These are phyloP conservation scores for Limnothrissa miodon DNA, from an alignment of 2,113 vertebrate species.

Conservation along the genomic window DNA sequence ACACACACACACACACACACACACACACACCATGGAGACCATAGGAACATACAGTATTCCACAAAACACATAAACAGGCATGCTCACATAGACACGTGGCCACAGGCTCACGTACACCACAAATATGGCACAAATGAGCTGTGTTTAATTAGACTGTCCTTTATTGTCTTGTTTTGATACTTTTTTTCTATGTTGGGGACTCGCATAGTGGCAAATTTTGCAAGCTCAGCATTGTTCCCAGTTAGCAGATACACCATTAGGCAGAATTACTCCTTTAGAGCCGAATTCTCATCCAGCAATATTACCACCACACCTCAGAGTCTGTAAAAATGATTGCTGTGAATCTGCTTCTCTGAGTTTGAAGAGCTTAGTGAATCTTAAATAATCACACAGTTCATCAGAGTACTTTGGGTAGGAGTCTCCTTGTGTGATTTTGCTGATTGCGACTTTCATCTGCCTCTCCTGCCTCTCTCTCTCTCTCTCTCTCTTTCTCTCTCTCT, in stretches of 20 bases:
- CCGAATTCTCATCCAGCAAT: constrained; percentile 38
- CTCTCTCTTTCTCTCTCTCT: not conserved
- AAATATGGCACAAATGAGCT: constrained; percentile 5
- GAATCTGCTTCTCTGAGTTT: constrained; percentile 33
- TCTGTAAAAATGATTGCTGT: constrained; percentile 32
- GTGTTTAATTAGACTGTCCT: constrained; percentile 10
- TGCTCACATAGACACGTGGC: not conserved
- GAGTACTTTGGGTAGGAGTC: not conserved
- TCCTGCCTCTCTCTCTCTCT: not conserved
- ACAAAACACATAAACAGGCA: not conserved
- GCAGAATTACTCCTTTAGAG: constrained; percentile 32
- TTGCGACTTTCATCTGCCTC: not conserved
- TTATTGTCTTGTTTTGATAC: constrained; percentile 13
- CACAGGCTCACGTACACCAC: not conserved
- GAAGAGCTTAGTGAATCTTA: constrained; percentile 35
- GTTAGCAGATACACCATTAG: not conserved
- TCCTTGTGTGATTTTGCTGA: not conserved
- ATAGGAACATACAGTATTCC: too few relatives aligned
- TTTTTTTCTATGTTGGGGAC: constrained; percentile 1
- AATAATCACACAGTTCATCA: constrained; percentile 12
- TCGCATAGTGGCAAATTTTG: not conserved
- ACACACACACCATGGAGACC: too few relatives aligned
- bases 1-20: not conserved
- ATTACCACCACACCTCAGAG: constrained; percentile 27
- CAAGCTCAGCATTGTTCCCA: constrained; percentile 9